Conservation (phyloP, 2,113 vertebrate genomes). For the Oxyruncus cristatus region DNA sequence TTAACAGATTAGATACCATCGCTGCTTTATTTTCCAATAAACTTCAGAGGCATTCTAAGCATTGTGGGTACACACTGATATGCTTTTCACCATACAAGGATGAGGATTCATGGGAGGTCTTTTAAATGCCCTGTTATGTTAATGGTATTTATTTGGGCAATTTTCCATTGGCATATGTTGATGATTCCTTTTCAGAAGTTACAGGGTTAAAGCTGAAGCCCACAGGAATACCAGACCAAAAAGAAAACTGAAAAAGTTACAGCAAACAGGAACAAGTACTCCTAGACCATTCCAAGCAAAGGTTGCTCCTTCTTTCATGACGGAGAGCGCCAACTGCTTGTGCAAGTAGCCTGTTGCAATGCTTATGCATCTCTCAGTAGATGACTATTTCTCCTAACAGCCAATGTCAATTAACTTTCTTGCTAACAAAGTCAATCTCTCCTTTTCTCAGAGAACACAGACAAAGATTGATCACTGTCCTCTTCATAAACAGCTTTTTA, state of each 20-base stretch:
- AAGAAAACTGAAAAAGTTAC: not conserved
- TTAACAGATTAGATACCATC: constrained; percentile 26
- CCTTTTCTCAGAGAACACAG: not conserved
- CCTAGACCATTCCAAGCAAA: not conserved
- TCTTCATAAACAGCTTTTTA: not conserved
- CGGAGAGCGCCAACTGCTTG: rapidly evolving
- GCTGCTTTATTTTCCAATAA: not conserved
- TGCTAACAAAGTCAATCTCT: not conserved
- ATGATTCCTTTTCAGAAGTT: not conserved
- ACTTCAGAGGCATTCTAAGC: not conserved
- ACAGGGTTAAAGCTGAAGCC: not conserved
- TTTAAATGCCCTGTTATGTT: not conserved
- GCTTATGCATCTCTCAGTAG: not conserved
- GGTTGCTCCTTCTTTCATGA: not conserved
- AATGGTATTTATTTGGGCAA: not conserved
- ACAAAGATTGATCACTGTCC: not conserved
- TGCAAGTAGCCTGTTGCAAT: not conserved
- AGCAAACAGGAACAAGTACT: not conserved
- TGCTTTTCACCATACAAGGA: not conserved
- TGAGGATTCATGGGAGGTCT: constrained; percentile 8
- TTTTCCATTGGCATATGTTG: not conserved
- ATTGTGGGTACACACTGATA: not conserved
- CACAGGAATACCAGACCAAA: not conserved
- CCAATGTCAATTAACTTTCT: not conserved
- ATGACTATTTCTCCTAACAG: not conserved